These are phyloP conservation scores for Leptosomus discolor DNA, from an alignment of 2,113 vertebrate genomes.

Conservation along the genomic window DNA sequence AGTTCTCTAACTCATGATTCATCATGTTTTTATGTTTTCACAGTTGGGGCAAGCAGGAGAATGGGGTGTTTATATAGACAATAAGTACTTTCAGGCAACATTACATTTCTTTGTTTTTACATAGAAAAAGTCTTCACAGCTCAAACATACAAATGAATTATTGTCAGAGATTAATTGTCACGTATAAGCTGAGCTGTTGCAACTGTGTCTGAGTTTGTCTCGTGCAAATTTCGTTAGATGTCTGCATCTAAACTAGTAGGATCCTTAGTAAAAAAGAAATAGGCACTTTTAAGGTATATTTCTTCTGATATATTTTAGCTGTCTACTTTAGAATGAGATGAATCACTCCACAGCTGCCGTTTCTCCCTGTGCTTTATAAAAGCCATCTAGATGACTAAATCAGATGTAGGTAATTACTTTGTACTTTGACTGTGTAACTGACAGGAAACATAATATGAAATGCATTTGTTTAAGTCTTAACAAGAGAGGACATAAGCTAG, in stretches of 20 bases:
- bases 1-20: neutral
- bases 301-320: conserved; percentile 10
- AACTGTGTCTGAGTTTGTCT: neutral
- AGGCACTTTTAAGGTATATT: neutral
- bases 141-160: neutral
- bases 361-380: conserved; percentile 16
- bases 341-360: conserved; percentile 50
- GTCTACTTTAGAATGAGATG: conserved; percentile 40
- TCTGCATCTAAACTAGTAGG: neutral
- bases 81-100: neutral
- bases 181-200: neutral
- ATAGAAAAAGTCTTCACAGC: neutral
- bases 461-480: conserved; percentile 55
- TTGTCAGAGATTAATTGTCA: neutral
- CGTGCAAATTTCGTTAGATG: neutral
- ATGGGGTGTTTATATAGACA: neutral
- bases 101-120: neutral
- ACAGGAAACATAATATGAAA: conserved; percentile 50
- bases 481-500: conserved; percentile 2
- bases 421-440: conserved; percentile 36
- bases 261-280: neutral
- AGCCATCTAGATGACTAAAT: conserved; percentile 54
- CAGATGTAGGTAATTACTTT: conserved; percentile 60
- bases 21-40: neutral
- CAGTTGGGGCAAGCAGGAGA: neutral